Percentiles rank a stretch among this genome's conserved stretches.
Evolutionary conservation across 53 echinoderm and acorn worm genomes (phyloP).

Genomic region (Crossaster papposus): DNA sequence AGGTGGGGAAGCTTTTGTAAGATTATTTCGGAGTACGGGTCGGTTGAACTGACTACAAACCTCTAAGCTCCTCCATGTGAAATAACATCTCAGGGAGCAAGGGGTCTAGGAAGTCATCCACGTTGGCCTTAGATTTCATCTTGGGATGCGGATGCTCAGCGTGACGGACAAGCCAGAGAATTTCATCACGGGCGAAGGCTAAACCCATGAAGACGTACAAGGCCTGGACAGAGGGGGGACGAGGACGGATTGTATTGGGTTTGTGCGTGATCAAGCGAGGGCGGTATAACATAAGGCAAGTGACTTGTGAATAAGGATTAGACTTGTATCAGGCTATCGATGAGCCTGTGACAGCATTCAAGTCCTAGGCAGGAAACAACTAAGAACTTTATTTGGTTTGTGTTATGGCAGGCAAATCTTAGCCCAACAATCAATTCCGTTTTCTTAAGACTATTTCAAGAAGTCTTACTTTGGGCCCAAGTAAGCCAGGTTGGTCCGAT

Average conservation of each 20-base stretch:
- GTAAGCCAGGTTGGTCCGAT: conserved; percentile 91
- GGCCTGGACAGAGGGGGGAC: conserved; percentile 53
- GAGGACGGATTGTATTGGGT: not conserved
- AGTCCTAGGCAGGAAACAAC: too few relatives aligned
- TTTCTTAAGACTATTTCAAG: not conserved
- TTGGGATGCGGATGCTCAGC: conserved; percentile 92
- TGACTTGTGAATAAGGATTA: too few relatives aligned
- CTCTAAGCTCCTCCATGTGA: conserved; percentile 92
- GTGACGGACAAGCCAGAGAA: conserved; percentile 97
- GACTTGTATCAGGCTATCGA: too few relatives aligned
- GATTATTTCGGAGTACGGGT: too few relatives aligned
- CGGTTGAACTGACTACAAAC: conserved; percentile 49
- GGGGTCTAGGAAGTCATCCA: conserved; percentile 75
- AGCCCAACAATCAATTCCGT: not conserved
- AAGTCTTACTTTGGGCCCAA: conserved; percentile 91
- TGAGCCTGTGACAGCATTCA: too few relatives aligned
- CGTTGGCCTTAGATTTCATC: conserved; percentile 75
- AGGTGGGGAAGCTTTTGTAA: too few relatives aligned
- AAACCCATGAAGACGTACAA: conserved; percentile 98
- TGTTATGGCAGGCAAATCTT: too few relatives aligned
- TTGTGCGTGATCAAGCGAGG: not conserved
- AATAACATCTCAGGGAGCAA: conserved; percentile 89
- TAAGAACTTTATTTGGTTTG: too few relatives aligned
- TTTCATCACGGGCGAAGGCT: conserved; percentile 91
- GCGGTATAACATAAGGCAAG: too few relatives aligned